Evolutionary conservation across 2,888 invertebrate species (phyloP).

Genomic region (Pelosia muscerda): DNA sequence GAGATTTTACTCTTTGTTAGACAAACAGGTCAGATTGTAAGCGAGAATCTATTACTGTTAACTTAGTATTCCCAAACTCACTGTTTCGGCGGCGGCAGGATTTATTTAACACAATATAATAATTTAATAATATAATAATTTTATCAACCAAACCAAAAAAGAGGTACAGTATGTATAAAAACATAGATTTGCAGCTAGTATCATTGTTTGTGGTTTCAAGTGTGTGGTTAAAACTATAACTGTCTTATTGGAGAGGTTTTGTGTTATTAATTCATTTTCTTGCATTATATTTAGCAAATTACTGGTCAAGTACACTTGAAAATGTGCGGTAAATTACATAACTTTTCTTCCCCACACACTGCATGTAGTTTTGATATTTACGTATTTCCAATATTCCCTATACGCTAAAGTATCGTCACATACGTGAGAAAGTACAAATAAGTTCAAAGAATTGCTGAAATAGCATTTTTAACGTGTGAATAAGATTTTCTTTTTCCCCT

Average conservation of each 20-base stretch:
- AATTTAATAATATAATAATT: too few species aligned
- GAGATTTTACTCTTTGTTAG: background rate
- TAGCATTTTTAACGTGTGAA: background rate
- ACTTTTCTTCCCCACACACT: background rate
- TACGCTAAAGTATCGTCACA: background rate
- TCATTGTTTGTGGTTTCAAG: too few species aligned
- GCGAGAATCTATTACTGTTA: background rate
- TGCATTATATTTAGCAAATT: too few species aligned
- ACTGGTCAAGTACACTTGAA: too few species aligned
- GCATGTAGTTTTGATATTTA: background rate
- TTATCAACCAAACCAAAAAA: too few species aligned
- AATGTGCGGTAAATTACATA: background rate
- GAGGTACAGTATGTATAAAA: too few species aligned
- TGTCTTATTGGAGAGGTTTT: too few species aligned
- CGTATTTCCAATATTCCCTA: background rate
- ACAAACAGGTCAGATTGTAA: background rate
- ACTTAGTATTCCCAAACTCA: background rate
- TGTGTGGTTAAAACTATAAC: too few species aligned
- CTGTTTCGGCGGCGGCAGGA: background rate
- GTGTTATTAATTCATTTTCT: too few species aligned
- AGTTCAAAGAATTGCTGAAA: slow-evolving; percentile 1
- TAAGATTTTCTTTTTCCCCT: background rate
- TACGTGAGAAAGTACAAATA: slow-evolving; percentile 3
- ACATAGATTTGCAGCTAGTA: too few species aligned
- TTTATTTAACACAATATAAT: background rate